These are phyloP conservation scores for Orientallactaga sibirica DNA, from an alignment of 2,797 vertebrate genomes.

Conservation along the genomic window DNA sequence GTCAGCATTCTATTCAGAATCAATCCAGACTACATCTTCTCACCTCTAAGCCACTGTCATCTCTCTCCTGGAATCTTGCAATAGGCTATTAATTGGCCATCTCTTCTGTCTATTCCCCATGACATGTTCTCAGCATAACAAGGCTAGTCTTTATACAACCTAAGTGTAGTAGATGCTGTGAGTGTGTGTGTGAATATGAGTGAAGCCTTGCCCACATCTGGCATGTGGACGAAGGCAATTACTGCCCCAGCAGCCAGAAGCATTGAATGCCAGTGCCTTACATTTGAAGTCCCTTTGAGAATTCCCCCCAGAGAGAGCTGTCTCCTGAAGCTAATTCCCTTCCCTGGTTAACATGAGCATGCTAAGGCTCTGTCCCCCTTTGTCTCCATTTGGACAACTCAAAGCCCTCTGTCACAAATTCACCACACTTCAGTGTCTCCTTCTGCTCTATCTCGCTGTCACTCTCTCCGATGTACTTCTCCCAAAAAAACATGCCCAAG, in stretches of 20 bases:
- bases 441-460: background rate
- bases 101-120: background rate
- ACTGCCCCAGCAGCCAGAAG: background rate
- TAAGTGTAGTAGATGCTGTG: background rate
- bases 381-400: background rate
- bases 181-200: background rate
- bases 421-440: background rate
- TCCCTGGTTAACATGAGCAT: background rate
- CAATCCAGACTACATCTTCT: background rate
- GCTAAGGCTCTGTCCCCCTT: background rate
- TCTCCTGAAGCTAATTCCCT: background rate
- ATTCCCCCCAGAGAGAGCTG: background rate
- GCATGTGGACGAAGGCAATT: background rate
- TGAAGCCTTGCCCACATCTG: background rate
- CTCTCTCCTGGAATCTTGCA: background rate
- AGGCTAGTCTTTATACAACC: background rate
- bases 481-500: background rate
- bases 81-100: background rate
- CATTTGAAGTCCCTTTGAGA: background rate
- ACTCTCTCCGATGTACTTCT: background rate
- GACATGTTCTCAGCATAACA: background rate
- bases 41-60: background rate
- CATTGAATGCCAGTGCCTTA: background rate
- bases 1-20: background rate
- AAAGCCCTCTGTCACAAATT: too few species aligned